Percentiles rank a stretch among this genome's conserved stretches.
Evolutionary conservation across 2,888 invertebrate genomes (phyloP).

Genomic region (Chymomyza caudatula): DNA sequence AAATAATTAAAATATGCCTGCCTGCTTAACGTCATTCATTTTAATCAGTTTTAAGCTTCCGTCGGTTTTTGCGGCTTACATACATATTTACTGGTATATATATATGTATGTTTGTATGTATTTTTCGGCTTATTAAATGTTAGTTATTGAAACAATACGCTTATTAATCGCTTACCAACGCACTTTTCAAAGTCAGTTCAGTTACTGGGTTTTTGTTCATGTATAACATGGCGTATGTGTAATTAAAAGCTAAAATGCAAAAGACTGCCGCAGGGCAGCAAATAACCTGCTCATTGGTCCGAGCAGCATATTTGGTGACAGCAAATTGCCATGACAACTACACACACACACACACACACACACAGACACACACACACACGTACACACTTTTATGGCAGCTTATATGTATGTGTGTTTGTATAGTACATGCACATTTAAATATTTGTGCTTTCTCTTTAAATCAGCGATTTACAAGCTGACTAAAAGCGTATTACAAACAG

Average conservation of each 20-base stretch:
- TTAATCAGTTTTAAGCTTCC: conserved; percentile 67
- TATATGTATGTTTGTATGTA: conserved; percentile 4
- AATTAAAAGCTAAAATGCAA: conserved; percentile 17
- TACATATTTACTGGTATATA: conserved; percentile 1
- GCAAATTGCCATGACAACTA: neutral
- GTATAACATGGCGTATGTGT: conserved; percentile 22
- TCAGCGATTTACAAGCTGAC: no score
- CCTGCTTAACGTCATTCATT: conserved; percentile 69
- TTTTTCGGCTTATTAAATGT: conserved; percentile 48
- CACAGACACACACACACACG: no score
- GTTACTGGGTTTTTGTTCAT: neutral
- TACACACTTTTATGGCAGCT: no score
- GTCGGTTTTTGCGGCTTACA: conserved; percentile 41
- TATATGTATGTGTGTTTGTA: no score
- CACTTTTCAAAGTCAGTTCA: neutral
- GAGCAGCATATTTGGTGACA: neutral
- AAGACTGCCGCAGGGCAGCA: neutral
- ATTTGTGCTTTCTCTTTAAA: no score
- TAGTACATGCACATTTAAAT: no score
- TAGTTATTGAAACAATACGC: conserved; percentile 37
- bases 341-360: no score
- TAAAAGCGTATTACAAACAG: no score
- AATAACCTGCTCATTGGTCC: neutral
- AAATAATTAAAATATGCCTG: conserved; percentile 70
- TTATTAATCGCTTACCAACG: conserved; percentile 30